Percentiles rank a stretch among this genome's conserved stretches.
Conservation (phyloP, 2,113 vertebrate genomes). For the Cyphomyrus discorhynchus region DNA sequence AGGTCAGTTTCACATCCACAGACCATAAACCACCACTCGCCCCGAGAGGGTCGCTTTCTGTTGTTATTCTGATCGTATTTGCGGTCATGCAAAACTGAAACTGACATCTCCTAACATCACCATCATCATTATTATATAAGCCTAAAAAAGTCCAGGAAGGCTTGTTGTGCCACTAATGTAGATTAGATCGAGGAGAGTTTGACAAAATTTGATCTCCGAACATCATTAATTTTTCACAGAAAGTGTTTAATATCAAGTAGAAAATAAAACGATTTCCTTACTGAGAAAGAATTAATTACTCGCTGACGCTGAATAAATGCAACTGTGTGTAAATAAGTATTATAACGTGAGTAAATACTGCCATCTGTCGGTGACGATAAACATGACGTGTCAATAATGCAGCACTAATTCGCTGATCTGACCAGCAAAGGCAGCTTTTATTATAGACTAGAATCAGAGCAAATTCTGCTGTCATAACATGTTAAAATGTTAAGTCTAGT, state of each 20-base stretch:
- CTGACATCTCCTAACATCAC: not conserved
- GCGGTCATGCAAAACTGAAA: not conserved
- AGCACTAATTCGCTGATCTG: not conserved
- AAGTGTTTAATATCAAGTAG: conserved; percentile 1
- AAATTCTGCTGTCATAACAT: not conserved
- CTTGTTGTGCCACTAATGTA: not conserved
- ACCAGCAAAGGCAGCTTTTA: not conserved
- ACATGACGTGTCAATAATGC: not conserved
- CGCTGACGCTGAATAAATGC: not conserved
- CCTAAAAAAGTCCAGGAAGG: not conserved
- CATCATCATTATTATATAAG: not conserved
- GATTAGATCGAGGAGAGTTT: not conserved
- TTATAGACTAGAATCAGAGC: not conserved
- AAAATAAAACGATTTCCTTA: not conserved
- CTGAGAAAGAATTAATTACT: conserved; percentile 8
- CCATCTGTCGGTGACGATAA: conserved; percentile 12
- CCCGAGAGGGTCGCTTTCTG: not conserved
- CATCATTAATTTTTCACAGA: not conserved
- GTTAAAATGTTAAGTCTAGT: not conserved
- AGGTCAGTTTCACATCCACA: not conserved
- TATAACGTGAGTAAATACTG: conserved; percentile 12
- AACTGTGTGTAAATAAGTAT: not conserved
- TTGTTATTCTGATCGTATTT: not conserved
- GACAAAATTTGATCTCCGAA: not conserved
- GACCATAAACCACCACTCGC: not conserved